Evolutionary conservation across 2,113 vertebrate species (phyloP), one percentile per base, ranked within the genome.

Genomic region (Catharus fuscescens): DNA sequence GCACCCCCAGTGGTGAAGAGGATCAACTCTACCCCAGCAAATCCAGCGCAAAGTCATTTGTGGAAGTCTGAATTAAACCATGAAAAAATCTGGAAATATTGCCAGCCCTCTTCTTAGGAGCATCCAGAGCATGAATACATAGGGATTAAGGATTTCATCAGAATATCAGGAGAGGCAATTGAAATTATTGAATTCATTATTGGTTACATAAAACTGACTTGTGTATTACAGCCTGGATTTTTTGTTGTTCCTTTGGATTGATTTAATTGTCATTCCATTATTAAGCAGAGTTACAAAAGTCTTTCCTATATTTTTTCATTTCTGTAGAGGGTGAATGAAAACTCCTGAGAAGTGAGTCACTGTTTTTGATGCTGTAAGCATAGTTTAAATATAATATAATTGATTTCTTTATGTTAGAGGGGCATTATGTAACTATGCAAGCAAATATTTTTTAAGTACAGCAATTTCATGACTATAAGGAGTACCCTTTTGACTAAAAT

Each of bases 1-100:
- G 2, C 18, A 31, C 3, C 5, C 8, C 16, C 15, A 18, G 38
- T 0, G 0, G 13, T 67, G 17, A 40, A 29, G 21, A 52, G 29
- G 18, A 53, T 53, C 20, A 45, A 53, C 16, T n/a, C 18, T 18
- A 29, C 13, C 13, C 5, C 53, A 53, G 19, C 6, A 67, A 67
- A 81, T 21, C 1, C 16, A 67, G 10, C 53, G 23, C 9, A 48
- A 89, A 31, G 2, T 34, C 7, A 11, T 62, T 74, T 66, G 4
- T 40, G 36, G 50, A 84, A 53, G 4, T 36, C 6, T 59, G 42
- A 90, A 66, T 14, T 18, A 70, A 84, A 95, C 65, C 29, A 71
- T 6, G 2, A 54, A 40, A 77, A 81, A 53, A 52, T 18, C 34
- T 82, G 40, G 7, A 32, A 52, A 12, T 19, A 14, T 45, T 65